Conservation (phyloP, 2,113 vertebrate species). For the Hippocampus guttulatus region DNA sequence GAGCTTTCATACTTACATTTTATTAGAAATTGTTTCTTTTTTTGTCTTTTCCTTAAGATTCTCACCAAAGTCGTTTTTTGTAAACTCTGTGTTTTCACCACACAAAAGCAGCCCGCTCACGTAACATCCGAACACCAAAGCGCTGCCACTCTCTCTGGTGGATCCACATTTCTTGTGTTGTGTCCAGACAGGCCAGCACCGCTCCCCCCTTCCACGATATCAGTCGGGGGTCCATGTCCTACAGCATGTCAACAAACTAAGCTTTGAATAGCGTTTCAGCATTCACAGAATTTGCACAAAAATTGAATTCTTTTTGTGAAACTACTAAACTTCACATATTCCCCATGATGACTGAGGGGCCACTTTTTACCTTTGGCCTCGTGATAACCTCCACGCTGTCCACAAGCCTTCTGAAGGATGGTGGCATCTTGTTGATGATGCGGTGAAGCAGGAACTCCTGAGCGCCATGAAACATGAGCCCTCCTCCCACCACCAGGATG, state of each 20-base stretch:
- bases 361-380: conserved; percentile 83
- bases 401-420: conserved; percentile 91
- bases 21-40: background rate
- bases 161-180: conserved; percentile 96
- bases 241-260: conserved; percentile 2
- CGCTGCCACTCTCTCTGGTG: conserved; percentile 94
- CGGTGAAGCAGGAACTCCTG: conserved; percentile 96
- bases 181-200: conserved; percentile 91
- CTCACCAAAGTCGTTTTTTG: background rate
- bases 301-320: background rate
- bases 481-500: conserved; percentile 93
- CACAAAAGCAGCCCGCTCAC: conserved; percentile 91
- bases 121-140: conserved; percentile 90
- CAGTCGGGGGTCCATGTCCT: conserved; percentile 94
- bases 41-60: background rate
- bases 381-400: conserved; percentile 98
- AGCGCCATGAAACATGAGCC: conserved; percentile 90
- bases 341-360: background rate
- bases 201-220: conserved; percentile 96
- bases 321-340: background rate
- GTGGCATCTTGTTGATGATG: conserved; percentile 99
- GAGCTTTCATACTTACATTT: background rate
- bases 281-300: no score
- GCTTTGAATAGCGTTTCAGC: background rate
- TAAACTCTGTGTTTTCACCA: conserved; percentile 73